Percentiles rank a stretch among this genome's conserved stretches.
phyloP scores from a whole-genome alignment of 2,888 invertebrate genomes.

The Trissoscelio sp. region DNA sequence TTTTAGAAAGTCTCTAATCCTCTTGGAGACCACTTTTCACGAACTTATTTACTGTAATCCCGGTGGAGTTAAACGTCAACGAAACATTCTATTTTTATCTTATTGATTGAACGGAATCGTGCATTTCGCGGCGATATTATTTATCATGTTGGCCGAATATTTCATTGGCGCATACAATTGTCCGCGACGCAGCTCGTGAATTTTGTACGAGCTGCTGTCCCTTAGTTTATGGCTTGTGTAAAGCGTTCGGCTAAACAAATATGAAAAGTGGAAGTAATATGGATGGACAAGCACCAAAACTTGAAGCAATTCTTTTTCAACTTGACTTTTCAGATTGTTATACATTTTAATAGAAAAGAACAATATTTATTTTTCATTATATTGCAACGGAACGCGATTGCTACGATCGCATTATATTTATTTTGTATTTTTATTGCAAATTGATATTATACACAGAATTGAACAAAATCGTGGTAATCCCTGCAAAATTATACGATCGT shows the following conservation, averaged over 20 bases:
- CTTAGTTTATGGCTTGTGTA: constrained; percentile 37
- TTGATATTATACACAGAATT: too few species aligned
- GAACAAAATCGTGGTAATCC: too few species aligned
- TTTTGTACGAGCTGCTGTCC: constrained; percentile 31
- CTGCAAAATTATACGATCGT: too few species aligned
- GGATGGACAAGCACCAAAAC: constrained; percentile 33
- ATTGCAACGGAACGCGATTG: too few species aligned
- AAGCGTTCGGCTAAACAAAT: constrained; percentile 15
- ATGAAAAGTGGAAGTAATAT: constrained; percentile 40
- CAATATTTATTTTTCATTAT: background rate
- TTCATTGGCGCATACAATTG: constrained; percentile 3
- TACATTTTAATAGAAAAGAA: background rate
- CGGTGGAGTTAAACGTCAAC: constrained; percentile 61
- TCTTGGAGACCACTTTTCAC: constrained; percentile 64
- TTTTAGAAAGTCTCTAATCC: constrained; percentile 80
- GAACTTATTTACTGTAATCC: constrained; percentile 67
- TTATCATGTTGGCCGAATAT: constrained; percentile 22
- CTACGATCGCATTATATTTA: too few species aligned
- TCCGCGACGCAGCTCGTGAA: background rate
- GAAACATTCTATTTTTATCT: constrained; percentile 58
- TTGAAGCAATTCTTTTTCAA: constrained; percentile 22
- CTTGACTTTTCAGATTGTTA: constrained; percentile 9
- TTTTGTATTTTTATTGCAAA: too few species aligned
- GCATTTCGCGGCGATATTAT: constrained; percentile 32
- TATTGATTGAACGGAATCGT: constrained; percentile 53